Evolutionary conservation across 1,140 invertebrate species (phyloP).

Genomic region (silkworm (Bombyx mori)): ASM3026992v2 NC_085110.1:12750501-12751000

Average conservation of each 20-base stretch:
- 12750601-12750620: conserved; percentile 31
- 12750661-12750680: conserved; percentile 47
- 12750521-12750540: too few species aligned
- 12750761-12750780: conserved; percentile 54
- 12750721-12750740: conserved; percentile 52
- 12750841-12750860: too few species aligned
- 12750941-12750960: too few species aligned
- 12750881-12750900: neutral
- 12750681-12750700: conserved; percentile 54
- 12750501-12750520: too few species aligned
- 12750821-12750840: too few species aligned
- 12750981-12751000: too few species aligned
- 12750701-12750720: conserved; percentile 53
- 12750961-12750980: too few species aligned
- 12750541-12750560: too few species aligned
- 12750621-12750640: conserved; percentile 53
- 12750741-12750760: conserved; percentile 40
- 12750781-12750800: conserved; percentile 23
- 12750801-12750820: too few species aligned
- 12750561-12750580: too few species aligned
- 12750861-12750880: neutral
- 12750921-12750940: too few species aligned
- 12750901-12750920: neutral
- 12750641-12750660: conserved; percentile 60
- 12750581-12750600: too few species aligned